Base-by-base conservation (phyloP, 1,140 invertebrate genomes). In the Saccostrea echinata region DNA sequence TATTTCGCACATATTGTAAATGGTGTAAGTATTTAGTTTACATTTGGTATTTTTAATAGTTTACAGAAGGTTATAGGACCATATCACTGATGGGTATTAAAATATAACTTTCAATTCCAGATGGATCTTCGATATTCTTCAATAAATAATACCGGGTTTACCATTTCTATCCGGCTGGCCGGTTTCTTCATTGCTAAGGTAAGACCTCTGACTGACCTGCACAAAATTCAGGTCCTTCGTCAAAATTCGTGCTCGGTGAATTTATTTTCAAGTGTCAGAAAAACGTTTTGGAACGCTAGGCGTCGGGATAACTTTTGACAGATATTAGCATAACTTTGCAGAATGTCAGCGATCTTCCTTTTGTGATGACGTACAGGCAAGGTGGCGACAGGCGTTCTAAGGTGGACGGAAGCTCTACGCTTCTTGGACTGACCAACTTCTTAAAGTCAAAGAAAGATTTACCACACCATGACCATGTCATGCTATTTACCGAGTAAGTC, bases 401-500 rank as follows among this genome's bases (percentile, higher is more conserved):
- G 27, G 86, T 90, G 12, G 87, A 90, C 81, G 89, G 89, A 3
- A 86, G 85, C 43, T 76, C 89, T 12, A 88, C 89, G 24, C 84
- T 90, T 21, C 71, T 85, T 8, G 89, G 87, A n/a, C 57, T 90
- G 24, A 90, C 86, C 9, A 84, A 88, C 24, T 90, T 90, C 68
- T 30, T 90, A 6, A 68, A 71, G 68, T 52, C 33, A 9, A 88
- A 90, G 53, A 87, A 87, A n/a, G 35, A 88, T 84, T 76, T 88
- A 18, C 89, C 89, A 11, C 83, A 85, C 51, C 81, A 90, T 64
- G 89, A 90, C 76, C 89, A 90, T 51, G 89, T 87, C 16, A 90
- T 90, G 89, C 83, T 90, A 9, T 90, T 90, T 52, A 90, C 89
- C n/a, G 89, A 90, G 89, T 90, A 90, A 85, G 89, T 88, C 55